Conservation (phyloP, 1,140 invertebrate species). For the Drosophila sulfurigaster region DNA sequence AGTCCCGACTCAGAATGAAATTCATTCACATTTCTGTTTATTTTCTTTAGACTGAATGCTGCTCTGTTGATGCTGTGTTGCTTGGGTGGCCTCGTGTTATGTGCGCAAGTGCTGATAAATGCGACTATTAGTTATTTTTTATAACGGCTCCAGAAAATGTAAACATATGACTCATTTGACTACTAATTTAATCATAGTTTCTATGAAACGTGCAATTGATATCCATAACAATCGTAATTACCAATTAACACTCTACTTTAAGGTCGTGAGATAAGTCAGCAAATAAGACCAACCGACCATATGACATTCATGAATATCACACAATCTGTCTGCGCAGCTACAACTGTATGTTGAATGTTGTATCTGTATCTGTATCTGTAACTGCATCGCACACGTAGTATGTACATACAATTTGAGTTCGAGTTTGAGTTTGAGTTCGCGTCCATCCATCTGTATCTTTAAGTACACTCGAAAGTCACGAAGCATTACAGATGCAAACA, state of each 20-base stretch:
- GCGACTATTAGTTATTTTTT: constrained; percentile 41
- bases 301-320: constrained; percentile 32
- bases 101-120: constrained; percentile 53
- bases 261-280: constrained; percentile 35
- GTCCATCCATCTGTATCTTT: constrained; percentile 78
- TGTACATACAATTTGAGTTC: constrained; percentile 30
- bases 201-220: not conserved
- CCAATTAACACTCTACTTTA: constrained; percentile 63
- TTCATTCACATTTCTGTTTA: constrained; percentile 73
- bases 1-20: constrained; percentile 40
- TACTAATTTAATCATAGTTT: not conserved
- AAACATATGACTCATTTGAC: not conserved
- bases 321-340: not conserved
- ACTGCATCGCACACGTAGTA: constrained; percentile 61
- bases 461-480: constrained; percentile 80
- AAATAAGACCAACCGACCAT: constrained; percentile 25
- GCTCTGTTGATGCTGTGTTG: constrained; percentile 45
- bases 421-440: constrained; percentile 21
- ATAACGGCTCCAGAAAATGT: constrained; percentile 41
- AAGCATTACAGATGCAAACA: constrained; percentile 82
- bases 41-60: constrained; percentile 56
- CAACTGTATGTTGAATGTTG: constrained; percentile 14
- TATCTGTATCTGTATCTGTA: constrained; percentile 49
- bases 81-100: constrained; percentile 72
- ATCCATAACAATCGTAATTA: constrained; percentile 47